Evolutionary conservation across 2,113 vertebrate species (phyloP).

Genomic region (Chrysochloris asiatica): DNA sequence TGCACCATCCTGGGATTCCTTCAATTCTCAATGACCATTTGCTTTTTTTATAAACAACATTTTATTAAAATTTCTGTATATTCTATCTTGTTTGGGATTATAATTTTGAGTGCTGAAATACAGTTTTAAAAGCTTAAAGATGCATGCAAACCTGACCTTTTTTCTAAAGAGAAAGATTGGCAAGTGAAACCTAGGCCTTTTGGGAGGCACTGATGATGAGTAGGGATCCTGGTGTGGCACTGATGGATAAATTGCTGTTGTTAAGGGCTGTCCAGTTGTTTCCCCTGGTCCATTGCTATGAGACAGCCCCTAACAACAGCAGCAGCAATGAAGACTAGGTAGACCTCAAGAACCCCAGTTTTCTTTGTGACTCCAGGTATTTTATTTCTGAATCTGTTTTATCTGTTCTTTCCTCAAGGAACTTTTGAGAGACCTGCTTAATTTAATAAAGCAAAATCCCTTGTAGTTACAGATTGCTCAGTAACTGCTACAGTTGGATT

Average conservation of each 20-base stretch:
- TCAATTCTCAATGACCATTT: not conserved
- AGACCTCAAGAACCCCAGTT: not conserved
- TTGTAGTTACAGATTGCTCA: slow-evolving; percentile 24
- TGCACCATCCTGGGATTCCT: not conserved
- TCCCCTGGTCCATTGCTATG: no score
- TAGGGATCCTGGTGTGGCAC: no score
- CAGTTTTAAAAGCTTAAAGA: not conserved
- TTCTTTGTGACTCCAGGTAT: not conserved
- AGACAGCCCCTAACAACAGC: no score
- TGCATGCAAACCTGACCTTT: not conserved
- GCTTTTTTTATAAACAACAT: not conserved
- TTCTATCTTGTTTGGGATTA: not conserved
- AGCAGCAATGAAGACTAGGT: not conserved
- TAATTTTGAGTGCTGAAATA: not conserved
- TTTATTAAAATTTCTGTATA: not conserved
- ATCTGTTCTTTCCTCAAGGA: not conserved
- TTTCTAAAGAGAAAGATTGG: slow-evolving; percentile 13
- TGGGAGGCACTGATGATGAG: not conserved
- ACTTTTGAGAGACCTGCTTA: not conserved
- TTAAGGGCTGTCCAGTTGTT: no score
- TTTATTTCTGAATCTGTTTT: slow-evolving; percentile 40
- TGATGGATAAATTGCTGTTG: no score
- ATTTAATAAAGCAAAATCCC: slow-evolving; percentile 18
- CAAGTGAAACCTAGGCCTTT: slow-evolving; percentile 19
- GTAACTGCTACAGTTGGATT: not conserved